Percentiles rank a stretch among this genome's conserved stretches.
phyloP scores from a whole-genome alignment of 2,113 vertebrate species.

The Notechis scutatus region DNA sequence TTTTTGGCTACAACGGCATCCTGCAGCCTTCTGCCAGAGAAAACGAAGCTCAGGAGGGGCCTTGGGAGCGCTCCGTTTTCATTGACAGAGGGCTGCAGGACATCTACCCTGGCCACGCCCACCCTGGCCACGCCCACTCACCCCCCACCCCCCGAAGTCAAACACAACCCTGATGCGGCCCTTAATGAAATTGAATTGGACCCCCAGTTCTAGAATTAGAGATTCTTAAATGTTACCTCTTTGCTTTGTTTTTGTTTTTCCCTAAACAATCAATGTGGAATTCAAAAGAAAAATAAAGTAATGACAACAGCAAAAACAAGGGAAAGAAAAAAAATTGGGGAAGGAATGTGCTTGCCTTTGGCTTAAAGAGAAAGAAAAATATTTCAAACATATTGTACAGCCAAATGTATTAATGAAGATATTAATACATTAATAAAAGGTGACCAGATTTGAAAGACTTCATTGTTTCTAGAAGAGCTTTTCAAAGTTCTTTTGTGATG shows the following conservation, averaged over 20 bases:
- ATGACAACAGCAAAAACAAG: background rate
- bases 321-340: background rate
- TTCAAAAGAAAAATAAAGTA: background rate
- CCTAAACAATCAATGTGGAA: background rate
- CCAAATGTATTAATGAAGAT: background rate
- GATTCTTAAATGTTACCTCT: background rate
- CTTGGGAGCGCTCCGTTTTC: too few relatives aligned
- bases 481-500: background rate
- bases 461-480: background rate
- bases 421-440: background rate
- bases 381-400: background rate
- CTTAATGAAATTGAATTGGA: too few relatives aligned
- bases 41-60: too few relatives aligned
- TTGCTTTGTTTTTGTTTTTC: background rate
- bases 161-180: too few relatives aligned
- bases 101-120: too few relatives aligned
- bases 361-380: background rate
- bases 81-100: too few relatives aligned
- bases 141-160: fast-evolving
- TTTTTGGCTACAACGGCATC: too few relatives aligned
- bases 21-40: too few relatives aligned
- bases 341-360: background rate
- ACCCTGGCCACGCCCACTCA: too few relatives aligned
- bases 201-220: background rate
- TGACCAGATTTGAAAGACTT: background rate